These are phyloP conservation scores for Falco peregrinus DNA, from an alignment of 2,797 vertebrate species.

Conservation along the genomic window DNA sequence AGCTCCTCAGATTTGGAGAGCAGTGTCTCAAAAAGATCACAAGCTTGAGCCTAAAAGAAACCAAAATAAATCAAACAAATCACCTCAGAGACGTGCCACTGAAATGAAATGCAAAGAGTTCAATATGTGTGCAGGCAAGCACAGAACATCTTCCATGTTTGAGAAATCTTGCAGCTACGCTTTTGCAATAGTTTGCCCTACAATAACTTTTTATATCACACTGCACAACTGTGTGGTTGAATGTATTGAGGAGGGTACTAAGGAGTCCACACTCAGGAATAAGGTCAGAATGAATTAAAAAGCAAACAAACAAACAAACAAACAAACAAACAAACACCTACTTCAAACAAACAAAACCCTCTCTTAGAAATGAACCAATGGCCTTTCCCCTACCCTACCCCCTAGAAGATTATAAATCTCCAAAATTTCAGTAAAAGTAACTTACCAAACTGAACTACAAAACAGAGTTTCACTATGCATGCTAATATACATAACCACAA, in stretches of 20 bases:
- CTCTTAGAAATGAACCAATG: not conserved
- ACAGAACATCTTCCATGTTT: not conserved
- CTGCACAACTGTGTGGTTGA: not conserved
- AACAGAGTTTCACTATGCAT: not conserved
- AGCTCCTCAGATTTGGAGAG: not conserved
- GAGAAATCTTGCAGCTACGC: not conserved
- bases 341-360: accelerated
- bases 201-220: not conserved
- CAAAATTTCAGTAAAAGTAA: not conserved
- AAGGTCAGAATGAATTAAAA: not conserved
- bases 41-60: not conserved
- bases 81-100: not conserved
- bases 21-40: not conserved
- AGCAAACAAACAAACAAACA: not conserved
- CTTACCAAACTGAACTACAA: not conserved
- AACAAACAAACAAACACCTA: not conserved
- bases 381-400: too few species aligned
- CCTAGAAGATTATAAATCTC: not conserved
- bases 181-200: not conserved
- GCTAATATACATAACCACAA: not conserved
- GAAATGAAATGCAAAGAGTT: not conserved
- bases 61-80: not conserved
- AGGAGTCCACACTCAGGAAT: not conserved
- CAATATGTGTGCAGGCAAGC: not conserved
- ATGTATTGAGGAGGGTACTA: not conserved